A percentile compares a stretch with the other conserved stretches of the same genome.
Conservation (phyloP, 1,140 invertebrate genomes). For the Ephestia elutella region DNA sequence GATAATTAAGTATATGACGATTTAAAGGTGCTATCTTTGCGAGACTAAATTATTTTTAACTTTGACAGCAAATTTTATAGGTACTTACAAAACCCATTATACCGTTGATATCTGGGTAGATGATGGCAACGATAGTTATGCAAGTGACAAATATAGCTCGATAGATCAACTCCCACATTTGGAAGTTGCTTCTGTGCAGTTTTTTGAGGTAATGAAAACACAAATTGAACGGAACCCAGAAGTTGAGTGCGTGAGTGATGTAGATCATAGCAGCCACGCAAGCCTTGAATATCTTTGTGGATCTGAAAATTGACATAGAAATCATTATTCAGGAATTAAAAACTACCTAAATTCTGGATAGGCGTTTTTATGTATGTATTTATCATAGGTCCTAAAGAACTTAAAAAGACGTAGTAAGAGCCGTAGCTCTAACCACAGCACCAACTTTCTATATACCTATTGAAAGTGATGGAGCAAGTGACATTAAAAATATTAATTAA, state of each 20-base stretch:
- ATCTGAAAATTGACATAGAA: not conserved
- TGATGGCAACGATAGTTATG: constrained; percentile 20
- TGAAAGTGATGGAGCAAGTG: too few species aligned
- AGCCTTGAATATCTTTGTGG: constrained; percentile 34
- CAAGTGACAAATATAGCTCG: constrained; percentile 14
- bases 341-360: not conserved
- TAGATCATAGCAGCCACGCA: constrained; percentile 26
- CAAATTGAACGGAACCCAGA: constrained; percentile 32
- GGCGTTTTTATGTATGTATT: not conserved
- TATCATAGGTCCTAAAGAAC: too few species aligned
- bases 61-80: not conserved
- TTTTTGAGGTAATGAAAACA: constrained; percentile 27
- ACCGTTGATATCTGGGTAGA: constrained; percentile 24
- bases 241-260: constrained; percentile 31
- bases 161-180: constrained; percentile 28
- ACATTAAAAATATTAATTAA: too few species aligned
- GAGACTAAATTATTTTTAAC: too few species aligned
- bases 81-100: constrained; percentile 37
- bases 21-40: too few species aligned
- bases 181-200: constrained; percentile 17
- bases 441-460: too few species aligned
- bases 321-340: too few species aligned
- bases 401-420: too few species aligned
- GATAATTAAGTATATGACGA: too few species aligned
- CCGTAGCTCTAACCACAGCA: too few species aligned